Evolutionary conservation across 2,888 invertebrate genomes (phyloP), one percentile per base, ranked within the genome.

Genomic region (Drosophila flavopinicola): DNA sequence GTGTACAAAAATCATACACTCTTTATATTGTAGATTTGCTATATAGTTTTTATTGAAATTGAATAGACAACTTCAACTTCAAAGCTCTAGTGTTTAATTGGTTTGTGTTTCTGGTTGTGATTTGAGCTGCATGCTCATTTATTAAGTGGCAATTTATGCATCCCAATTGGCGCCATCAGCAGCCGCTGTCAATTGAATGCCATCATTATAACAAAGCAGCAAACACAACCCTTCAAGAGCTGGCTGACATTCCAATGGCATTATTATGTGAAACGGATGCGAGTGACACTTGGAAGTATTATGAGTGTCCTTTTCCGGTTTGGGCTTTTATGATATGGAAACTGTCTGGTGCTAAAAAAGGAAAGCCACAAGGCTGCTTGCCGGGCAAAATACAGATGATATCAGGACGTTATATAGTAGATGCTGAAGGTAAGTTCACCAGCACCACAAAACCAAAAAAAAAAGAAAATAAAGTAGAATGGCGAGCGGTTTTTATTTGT

Each of bases 401-500:
- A 67, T 63, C 64, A 23, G 44, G 33, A n/a, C n/a, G n/a, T n/a
- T n/a, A n/a, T n/a, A n/a, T n/a, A n/a, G n/a, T n/a, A n/a, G n/a
- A n/a, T n/a, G n/a, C n/a, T n/a, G n/a, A 35, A 66, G 70, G 67
- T 63, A 38, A 56, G 37, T 54, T 45, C 17, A 49, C 17, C 24
- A 15, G 6, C 27, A 7, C 25, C 42, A 24, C 10, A 32, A 24
- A 15, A 33, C 9, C 25, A 30, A 30, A 39, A 27, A 10, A 23
- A 25, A 25, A 20, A 41, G 10, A 25, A 27, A 42, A 35, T 25
- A 27, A 17, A 25, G 29, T 44, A 23, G 42, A 41, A 15, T 47
- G 41, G 51, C 38, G 52, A 70, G 59, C 57, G 76, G 68, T 77
- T 80, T 79, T 85, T 72, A 76, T 83, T 74, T 78, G 75, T 66